Conservation (phyloP, 2,888 invertebrate genomes). For the Himalopsyche kuldschensis region DNA sequence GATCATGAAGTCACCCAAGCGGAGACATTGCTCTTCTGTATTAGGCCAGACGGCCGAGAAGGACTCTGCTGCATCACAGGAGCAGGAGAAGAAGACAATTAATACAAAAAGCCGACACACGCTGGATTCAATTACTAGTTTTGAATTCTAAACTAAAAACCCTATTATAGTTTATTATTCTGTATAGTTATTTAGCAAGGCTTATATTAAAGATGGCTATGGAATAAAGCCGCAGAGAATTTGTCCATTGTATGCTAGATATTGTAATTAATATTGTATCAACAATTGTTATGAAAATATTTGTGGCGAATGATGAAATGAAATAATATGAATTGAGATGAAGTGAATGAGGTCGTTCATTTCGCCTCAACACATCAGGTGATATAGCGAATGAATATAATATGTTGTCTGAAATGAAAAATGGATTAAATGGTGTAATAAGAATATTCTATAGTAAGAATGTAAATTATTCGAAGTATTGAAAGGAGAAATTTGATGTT, state of each 20-base stretch:
- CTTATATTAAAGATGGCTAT: background rate
- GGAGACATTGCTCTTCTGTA: slow-evolving; percentile 81
- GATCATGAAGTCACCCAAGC: slow-evolving; percentile 78
- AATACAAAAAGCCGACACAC: background rate
- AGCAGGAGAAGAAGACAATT: slow-evolving; percentile 58
- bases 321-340: too few species aligned
- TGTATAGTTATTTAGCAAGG: background rate
- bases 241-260: background rate
- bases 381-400: too few species aligned
- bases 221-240: background rate
- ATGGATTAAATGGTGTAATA: too few species aligned
- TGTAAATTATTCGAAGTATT: too few species aligned
- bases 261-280: background rate
- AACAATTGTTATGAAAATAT: too few species aligned
- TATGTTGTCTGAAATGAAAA: too few species aligned
- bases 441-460: too few species aligned
- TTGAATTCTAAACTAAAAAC: background rate
- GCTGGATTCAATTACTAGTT: background rate
- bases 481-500: too few species aligned
- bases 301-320: too few species aligned
- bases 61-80: slow-evolving; percentile 78
- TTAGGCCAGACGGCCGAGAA: slow-evolving; percentile 80
- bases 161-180: background rate
- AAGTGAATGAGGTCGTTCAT: too few species aligned
- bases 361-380: too few species aligned